Percentiles rank a stretch among this genome's conserved stretches.
These are phyloP conservation scores for Hyles vespertilio DNA, from an alignment of 1,140 invertebrate species.

Conservation along the genomic window DNA sequence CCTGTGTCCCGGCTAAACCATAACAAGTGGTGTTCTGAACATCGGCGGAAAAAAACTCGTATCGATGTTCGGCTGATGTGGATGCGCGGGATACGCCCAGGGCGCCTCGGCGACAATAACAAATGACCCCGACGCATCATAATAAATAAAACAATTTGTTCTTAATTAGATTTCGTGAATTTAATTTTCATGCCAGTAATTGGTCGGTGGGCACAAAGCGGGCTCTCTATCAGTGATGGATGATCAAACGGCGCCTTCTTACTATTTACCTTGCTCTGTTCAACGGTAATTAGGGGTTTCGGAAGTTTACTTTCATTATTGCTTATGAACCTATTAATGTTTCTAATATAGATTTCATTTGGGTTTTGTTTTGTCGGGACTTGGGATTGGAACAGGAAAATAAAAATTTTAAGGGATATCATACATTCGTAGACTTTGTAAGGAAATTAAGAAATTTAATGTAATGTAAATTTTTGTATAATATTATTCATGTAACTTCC, in stretches of 20 bases:
- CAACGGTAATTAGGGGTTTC: slow-evolving; percentile 65
- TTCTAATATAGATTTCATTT: slow-evolving; percentile 69
- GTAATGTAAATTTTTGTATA: too few relatives aligned
- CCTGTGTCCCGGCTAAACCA: too few relatives aligned
- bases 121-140: slow-evolving; percentile 73
- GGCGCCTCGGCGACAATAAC: slow-evolving; percentile 55
- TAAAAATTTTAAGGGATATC: too few relatives aligned
- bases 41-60: slow-evolving; percentile 37
- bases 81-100: slow-evolving; percentile 47
- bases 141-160: slow-evolving; percentile 76
- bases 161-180: slow-evolving; percentile 76
- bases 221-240: slow-evolving; percentile 70
- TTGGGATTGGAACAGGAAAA: too few relatives aligned
- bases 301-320: slow-evolving; percentile 71
- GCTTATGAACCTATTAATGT: slow-evolving; percentile 65
- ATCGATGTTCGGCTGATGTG: slow-evolving; percentile 39
- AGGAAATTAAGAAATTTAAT: too few relatives aligned
- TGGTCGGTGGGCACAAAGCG: slow-evolving; percentile 72
- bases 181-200: slow-evolving; percentile 76
- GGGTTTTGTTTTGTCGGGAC: slow-evolving; percentile 32
- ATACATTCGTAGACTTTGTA: too few relatives aligned
- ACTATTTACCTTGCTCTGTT: slow-evolving; percentile 67
- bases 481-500: too few relatives aligned
- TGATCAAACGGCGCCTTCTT: slow-evolving; percentile 67
- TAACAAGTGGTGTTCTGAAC: too few relatives aligned